These are phyloP conservation scores for Bombus affinis DNA, from an alignment of 1,140 invertebrate species.

Conservation along the genomic window DNA sequence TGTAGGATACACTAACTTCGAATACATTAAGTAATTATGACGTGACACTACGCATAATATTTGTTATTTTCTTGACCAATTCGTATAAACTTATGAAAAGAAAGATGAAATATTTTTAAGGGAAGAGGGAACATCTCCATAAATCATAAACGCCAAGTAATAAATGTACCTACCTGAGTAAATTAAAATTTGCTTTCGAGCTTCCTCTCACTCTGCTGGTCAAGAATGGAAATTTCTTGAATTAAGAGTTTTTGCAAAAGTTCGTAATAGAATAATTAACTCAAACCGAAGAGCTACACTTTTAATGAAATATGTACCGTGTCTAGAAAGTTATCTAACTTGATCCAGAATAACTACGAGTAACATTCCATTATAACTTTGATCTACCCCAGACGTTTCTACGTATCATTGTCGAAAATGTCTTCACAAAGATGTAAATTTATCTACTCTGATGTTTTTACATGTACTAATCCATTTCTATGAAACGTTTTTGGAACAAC, in stretches of 20 bases:
- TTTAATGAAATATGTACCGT: neutral
- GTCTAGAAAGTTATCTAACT: slow-evolving; percentile 1
- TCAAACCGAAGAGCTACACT: neutral
- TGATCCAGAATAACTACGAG: neutral
- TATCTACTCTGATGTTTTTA: neutral
- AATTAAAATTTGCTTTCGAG: neutral
- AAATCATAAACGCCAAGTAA: neutral
- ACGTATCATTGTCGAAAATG: neutral
- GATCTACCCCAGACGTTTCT: neutral
- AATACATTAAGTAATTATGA: slow-evolving; percentile 1
- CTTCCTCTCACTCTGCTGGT: too few relatives aligned
- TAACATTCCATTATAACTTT: neutral
- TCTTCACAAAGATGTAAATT: neutral
- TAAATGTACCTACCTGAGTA: neutral
- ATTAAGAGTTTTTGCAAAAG: neutral
- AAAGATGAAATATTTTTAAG: neutral
- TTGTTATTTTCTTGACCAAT: neutral
- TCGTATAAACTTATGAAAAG: neutral
- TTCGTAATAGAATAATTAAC: slow-evolving; percentile 14
- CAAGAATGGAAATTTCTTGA: neutral
- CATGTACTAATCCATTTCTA: neutral
- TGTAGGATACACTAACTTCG: neutral
- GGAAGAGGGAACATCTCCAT: neutral
- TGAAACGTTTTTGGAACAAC: neutral
- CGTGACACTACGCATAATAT: neutral